Evolutionary conservation across 2,888 invertebrate genomes (phyloP).

Genomic region (Plagodis pulveraria): DNA sequence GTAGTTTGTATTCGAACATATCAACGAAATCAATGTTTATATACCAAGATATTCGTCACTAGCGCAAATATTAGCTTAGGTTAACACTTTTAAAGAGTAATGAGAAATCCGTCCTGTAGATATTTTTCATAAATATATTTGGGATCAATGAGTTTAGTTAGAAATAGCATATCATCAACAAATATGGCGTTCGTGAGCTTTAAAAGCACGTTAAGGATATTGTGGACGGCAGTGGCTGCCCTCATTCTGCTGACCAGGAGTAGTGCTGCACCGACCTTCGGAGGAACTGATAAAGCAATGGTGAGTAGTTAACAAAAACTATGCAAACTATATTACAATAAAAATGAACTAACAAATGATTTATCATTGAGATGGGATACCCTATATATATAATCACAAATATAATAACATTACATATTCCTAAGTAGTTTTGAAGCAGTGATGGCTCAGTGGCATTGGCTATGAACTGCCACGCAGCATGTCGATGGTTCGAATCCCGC

Average conservation of each 20-base stretch:
- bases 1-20: constrained; percentile 54
- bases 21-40: constrained; percentile 51
- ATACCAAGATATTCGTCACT: constrained; percentile 56
- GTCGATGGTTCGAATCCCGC: too few relatives aligned
- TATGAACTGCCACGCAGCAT: too few relatives aligned
- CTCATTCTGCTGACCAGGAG: constrained; percentile 66
- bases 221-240: constrained; percentile 60
- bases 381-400: constrained; percentile 1
- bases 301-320: constrained; percentile 53
- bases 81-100: constrained; percentile 45
- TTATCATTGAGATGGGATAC: constrained; percentile 26
- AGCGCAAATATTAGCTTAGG: constrained; percentile 47
- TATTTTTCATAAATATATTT: constrained; percentile 61
- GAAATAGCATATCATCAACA: constrained; percentile 49
- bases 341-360: neutral
- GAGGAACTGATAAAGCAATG: constrained; percentile 75
- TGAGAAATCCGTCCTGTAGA: constrained; percentile 59
- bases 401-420: constrained; percentile 30
- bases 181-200: constrained; percentile 67
- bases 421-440: too few relatives aligned
- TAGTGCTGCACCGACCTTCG: constrained; percentile 75
- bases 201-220: constrained; percentile 67
- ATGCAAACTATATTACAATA: neutral
- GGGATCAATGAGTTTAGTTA: constrained; percentile 66
- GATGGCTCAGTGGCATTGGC: too few relatives aligned